Base-by-base conservation (phyloP, 2,797 vertebrate species). In the Gymnoscopelus microlampas region DNA sequence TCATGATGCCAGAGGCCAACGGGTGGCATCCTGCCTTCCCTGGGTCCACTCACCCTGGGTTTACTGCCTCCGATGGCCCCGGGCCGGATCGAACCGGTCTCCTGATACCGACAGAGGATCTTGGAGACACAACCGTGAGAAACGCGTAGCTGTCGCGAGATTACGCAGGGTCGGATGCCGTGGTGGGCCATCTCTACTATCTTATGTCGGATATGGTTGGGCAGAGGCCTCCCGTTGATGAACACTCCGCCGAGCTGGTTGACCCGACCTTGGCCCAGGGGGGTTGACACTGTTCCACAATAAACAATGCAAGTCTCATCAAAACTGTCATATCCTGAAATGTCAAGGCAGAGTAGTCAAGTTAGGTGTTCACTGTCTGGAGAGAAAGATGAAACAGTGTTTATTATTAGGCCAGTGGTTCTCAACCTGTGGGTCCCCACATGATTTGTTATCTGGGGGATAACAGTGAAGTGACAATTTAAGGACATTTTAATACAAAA, bases 131-230 rank as follows among this genome's bases (percentile, higher is more conserved):
- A 99, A n/a, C 97, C 97, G 54, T 99, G 97, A 72, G 97, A 99
- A 59, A 99, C 98, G 1, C 97, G 94, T 51, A 99, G 89, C 89
- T 99, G 98, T 70, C 98, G 91, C 78, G 98, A 99, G 91, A 99
- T 99, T 74, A 99, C 98, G 64, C 98, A 99, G 85, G 98, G 98
- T 72, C 98, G 91, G 91, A 99, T 98, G 74, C 98, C 98, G 58
- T 99, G 98, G 78, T 99, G 98, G 10, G 98, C 98, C 98, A 99
- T 98, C 90, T 99, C 98, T 86, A 99, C 98, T 64, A 99, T 99
- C 93, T 99, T 99, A 88, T 99, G 98, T 50, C 98, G 95, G 89
- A 99, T 99, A 82, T 99, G 98, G 89, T 99, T 99, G 64, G 98
- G 98, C 73, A 99, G 86, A 0, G 98, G 98, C 59, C 98, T 93